A percentile compares a stretch with the other conserved stretches of the same genome.
Conservation (phyloP, 30 jellyfish, hydroid and myxozoan genomes). For the Aurelia aurita region DNA sequence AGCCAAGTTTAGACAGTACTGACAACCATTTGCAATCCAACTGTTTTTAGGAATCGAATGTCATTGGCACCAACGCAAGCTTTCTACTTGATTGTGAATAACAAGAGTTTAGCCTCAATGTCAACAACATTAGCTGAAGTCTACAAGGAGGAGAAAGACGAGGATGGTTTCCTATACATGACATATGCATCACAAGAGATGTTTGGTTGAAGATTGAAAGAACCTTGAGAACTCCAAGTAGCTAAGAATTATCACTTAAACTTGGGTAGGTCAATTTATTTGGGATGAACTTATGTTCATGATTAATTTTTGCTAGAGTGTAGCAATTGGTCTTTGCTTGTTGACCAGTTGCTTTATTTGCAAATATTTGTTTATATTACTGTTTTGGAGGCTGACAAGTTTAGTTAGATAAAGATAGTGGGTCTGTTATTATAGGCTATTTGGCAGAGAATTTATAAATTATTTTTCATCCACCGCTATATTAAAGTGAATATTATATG, state of each 20-base stretch:
- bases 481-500: too few species aligned
- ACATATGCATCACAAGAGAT: constrained; percentile 99
- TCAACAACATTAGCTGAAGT: constrained; percentile 99
- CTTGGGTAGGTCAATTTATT: not conserved
- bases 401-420: too few species aligned
- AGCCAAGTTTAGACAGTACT: too few species aligned
- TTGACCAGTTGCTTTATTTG: too few species aligned
- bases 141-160: constrained; percentile 99
- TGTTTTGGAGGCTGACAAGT: too few species aligned
- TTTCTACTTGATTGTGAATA: constrained; percentile 94
- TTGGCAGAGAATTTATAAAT: too few species aligned
- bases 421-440: too few species aligned
- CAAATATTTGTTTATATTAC: too few species aligned
- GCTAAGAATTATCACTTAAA: not conserved
- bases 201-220: constrained; percentile 78
- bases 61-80: constrained; percentile 99
- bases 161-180: constrained; percentile 98
- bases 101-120: constrained; percentile 99
- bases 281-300: constrained; percentile 2
- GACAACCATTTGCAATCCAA: too few species aligned
- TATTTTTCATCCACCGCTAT: too few species aligned
- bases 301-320: not conserved
- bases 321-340: too few species aligned
- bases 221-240: not conserved
- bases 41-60: constrained; percentile 89